phyloP scores from a whole-genome alignment of 1,140 invertebrate genomes.

The Hypsibius dujardini region DNA sequence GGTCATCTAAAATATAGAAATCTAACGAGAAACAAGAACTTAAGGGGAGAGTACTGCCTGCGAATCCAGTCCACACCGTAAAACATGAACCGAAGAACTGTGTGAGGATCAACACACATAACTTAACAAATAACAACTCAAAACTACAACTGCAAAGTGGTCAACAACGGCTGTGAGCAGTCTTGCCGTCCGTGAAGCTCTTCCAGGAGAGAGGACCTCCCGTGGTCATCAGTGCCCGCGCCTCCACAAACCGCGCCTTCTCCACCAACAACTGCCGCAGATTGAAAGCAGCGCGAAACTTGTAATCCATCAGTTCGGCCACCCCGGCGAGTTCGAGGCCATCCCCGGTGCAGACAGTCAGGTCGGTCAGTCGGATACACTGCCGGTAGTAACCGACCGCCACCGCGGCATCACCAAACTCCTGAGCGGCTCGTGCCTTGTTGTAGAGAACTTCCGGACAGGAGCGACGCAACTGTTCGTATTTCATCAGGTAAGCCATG shows the following conservation, averaged over 20 bases:
- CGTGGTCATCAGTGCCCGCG: too few species aligned
- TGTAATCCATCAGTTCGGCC: background rate
- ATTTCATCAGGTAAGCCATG: background rate
- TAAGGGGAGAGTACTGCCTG: too few species aligned
- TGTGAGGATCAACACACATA: too few species aligned
- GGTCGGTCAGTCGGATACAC: background rate
- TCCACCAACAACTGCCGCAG: background rate
- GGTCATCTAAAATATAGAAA: too few species aligned
- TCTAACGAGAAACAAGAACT: too few species aligned
- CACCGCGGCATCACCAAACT: background rate
- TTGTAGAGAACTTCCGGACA: constrained; percentile 6
- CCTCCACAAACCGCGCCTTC: background rate
- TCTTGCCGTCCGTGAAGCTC: too few species aligned
- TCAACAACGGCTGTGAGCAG: too few species aligned
- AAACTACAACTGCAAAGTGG: too few species aligned
- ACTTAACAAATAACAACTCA: too few species aligned
- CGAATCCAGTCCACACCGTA: too few species aligned
- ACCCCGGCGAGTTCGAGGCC: background rate
- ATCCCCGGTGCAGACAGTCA: background rate
- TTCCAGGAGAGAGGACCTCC: too few species aligned
- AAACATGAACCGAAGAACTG: too few species aligned
- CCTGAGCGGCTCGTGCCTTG: background rate
- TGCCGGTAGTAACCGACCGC: background rate
- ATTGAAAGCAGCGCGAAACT: background rate
- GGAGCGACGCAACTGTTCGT: background rate